Percentiles rank a stretch among this genome's conserved stretches.
Conservation (phyloP, 1,140 invertebrate genomes). For the Trissolcus basalis region DNA sequence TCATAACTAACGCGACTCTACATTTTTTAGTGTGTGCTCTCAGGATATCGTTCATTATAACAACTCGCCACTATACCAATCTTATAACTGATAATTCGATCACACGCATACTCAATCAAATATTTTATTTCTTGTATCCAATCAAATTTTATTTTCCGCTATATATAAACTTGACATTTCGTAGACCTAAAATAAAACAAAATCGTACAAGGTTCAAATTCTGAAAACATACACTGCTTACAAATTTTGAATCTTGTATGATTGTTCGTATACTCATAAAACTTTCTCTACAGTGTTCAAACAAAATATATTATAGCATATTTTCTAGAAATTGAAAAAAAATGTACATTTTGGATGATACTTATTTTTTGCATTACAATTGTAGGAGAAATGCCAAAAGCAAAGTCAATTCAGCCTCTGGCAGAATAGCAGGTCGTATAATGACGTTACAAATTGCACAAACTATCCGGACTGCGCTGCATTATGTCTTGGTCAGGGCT, state of each 20-base stretch:
- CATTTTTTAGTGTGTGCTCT: conserved; percentile 16
- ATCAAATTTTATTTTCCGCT: too few species aligned
- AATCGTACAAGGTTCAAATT: too few species aligned
- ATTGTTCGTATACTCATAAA: too few species aligned
- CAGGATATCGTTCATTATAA: conserved; percentile 10
- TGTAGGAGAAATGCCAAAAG: conserved; percentile 12
- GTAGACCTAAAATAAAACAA: too few species aligned
- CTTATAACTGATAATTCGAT: neutral
- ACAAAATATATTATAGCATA: too few species aligned
- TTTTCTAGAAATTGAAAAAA: too few species aligned
- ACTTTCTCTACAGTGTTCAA: too few species aligned
- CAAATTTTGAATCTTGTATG: too few species aligned
- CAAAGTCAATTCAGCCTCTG: conserved; percentile 16
- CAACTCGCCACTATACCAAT: neutral
- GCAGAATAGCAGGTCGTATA: conserved; percentile 40
- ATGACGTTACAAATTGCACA: conserved; percentile 54
- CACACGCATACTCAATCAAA: too few species aligned
- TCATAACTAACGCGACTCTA: conserved; percentile 30
- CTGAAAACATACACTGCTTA: too few species aligned
- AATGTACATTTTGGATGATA: too few species aligned
- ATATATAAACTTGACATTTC: too few species aligned
- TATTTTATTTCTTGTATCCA: neutral
- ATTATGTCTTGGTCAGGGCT: conserved; percentile 52
- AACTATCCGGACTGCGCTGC: conserved; percentile 47
- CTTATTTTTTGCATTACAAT: neutral